Conservation (phyloP, 2,797 vertebrate genomes). For the Rhincodon typus region DNA sequence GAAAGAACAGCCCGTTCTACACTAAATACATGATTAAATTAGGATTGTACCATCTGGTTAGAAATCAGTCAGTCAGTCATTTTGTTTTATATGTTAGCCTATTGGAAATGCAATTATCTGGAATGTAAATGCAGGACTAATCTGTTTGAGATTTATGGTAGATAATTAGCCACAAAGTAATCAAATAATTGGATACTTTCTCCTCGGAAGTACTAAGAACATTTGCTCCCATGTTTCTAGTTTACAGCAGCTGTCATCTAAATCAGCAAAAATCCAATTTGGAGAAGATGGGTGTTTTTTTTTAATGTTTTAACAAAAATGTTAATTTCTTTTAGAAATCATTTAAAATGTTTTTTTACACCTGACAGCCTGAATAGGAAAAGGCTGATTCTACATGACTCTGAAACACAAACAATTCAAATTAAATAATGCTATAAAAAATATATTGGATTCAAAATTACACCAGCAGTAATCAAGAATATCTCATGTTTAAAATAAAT, state of each 20-base stretch:
- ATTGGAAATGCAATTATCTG: not conserved
- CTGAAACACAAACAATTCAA: not conserved
- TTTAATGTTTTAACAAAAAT: not conserved
- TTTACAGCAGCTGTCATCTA: not conserved
- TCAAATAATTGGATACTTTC: not conserved
- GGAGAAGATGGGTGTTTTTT: not conserved
- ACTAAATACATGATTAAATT: not conserved
- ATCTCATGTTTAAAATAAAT: not conserved
- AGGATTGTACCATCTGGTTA: not conserved
- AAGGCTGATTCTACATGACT: not conserved
- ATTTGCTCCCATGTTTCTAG: not conserved
- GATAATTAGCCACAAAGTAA: not conserved
- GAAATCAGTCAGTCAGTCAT: not conserved
- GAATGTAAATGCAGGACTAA: not conserved
- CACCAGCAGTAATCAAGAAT: not conserved
- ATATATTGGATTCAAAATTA: not conserved
- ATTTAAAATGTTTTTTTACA: not conserved
- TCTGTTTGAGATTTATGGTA: not conserved
- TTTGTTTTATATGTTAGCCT: not conserved
- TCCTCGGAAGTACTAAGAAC: not conserved
- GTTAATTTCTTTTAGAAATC: not conserved
- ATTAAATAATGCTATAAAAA: not conserved
- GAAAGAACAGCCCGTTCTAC: not conserved
- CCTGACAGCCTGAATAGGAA: not conserved
- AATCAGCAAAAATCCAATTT: not conserved